Conservation (phyloP, 2,888 invertebrate genomes). For the Eilema griseolum region DNA sequence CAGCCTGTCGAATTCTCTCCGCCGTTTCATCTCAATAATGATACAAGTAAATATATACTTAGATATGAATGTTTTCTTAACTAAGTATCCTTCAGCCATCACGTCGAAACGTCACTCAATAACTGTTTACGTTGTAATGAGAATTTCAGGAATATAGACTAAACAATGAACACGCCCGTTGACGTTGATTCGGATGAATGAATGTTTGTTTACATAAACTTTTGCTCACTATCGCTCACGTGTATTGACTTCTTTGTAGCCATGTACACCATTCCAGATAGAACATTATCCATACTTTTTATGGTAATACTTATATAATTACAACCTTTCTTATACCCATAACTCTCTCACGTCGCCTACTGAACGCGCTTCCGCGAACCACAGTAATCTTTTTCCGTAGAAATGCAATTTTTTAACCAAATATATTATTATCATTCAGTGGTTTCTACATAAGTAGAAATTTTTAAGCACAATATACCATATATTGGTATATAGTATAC, state of each 20-base stretch:
- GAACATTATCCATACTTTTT: neutral
- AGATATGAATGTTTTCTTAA: neutral
- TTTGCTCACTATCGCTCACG: conserved; percentile 22
- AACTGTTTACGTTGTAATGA: conserved; percentile 39
- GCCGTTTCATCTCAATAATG: neutral
- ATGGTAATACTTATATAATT: neutral
- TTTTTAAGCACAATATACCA: no score
- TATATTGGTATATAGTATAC: no score
- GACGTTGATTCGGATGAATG: conserved; percentile 28
- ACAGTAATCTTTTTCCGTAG: no score
- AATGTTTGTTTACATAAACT: conserved; percentile 42
- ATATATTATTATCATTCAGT: no score
- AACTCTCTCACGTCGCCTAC: no score
- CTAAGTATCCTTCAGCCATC: conserved; percentile 19
- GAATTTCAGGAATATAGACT: conserved; percentile 39
- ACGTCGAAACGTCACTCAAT: conserved; percentile 29
- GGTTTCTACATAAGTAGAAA: no score
- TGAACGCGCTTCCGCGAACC: no score
- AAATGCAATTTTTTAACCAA: no score
- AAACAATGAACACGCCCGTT: conserved; percentile 34
- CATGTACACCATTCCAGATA: neutral
- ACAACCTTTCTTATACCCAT: no score
- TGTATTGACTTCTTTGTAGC: conserved; percentile 14
- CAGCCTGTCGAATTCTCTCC: neutral
- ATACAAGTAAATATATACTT: neutral